Percentiles rank a stretch among this genome's conserved stretches.
Conservation (phyloP, 1,140 invertebrate species). For the Heliconius hermathena region DNA sequence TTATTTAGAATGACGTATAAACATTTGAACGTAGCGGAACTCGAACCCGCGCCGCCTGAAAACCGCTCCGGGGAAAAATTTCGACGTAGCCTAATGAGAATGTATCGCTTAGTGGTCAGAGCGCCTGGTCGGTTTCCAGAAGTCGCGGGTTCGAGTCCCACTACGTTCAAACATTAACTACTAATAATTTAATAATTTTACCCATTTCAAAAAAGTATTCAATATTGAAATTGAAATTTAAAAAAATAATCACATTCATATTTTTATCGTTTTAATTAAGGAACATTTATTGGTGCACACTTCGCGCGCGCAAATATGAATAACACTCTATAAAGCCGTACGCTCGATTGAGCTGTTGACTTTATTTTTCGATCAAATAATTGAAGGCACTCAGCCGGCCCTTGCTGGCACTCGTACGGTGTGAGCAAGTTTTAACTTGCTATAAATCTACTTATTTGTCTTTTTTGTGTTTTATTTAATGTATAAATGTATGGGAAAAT, state of each 20-base stretch:
- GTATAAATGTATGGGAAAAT: too few species aligned
- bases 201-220: neutral
- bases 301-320: conserved; percentile 33
- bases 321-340: conserved; percentile 35
- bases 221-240: neutral
- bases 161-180: too few species aligned
- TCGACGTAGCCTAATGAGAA: too few species aligned
- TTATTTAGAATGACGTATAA: too few species aligned
- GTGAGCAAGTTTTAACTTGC: neutral
- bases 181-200: neutral
- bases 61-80: too few species aligned
- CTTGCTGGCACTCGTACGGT: conserved; percentile 2
- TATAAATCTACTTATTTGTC: neutral
- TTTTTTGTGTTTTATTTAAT: neutral
- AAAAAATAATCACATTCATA: neutral
- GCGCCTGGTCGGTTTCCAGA: too few species aligned
- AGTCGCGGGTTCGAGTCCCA: too few species aligned
- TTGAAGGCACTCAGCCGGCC: conserved; percentile 23
- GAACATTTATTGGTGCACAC: conserved; percentile 29
- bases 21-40: too few species aligned
- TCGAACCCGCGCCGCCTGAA: too few species aligned
- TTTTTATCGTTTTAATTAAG: conserved; percentile 28
- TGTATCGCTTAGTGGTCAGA: too few species aligned
- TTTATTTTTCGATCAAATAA: conserved; percentile 36
- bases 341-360: conserved; percentile 32